Evolutionary conservation across 1,140 invertebrate genomes (phyloP), one percentile per base, ranked within the genome.

Genomic region (Drosophila willistoni): DNA sequence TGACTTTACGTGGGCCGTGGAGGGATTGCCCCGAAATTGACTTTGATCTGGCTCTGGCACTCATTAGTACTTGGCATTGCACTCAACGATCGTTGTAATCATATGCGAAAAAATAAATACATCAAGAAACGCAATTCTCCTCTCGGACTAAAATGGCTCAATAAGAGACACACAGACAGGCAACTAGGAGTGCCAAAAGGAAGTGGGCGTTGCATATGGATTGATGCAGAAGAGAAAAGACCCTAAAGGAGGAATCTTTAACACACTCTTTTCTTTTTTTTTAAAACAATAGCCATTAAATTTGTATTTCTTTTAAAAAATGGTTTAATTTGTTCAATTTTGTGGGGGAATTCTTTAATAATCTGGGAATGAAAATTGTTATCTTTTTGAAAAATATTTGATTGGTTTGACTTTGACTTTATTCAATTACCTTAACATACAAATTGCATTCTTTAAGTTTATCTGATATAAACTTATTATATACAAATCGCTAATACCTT

Each of bases 61-160:
- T 86, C 83, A 86, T 86, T 86, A 87, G 83, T 76, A 75, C 78
- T 86, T 81, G 78, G 54, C 85, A 51, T 57, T 84, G 73, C 73
- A 85, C 68, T 71, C 79, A 70, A 59, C 74, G 65, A 74, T 34
- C 44, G 41, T 57, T 57, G 39, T 63, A 36, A 41, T 61, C 36
- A 25, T 64, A 25, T 67, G 71, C 36, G 36, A 12, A 39, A 39
- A 39, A 39, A 10, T 10, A 10, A 36, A 36, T 36, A 36, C 7
- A 36, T 12, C 10, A 36, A 56, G 22, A 65, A 61, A 62, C 41
- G 72, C 56, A 70, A n/a, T 5, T 51, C 56, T 60, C 54, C 42
- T 51, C 42, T 25, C 22, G 22, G 56, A 47, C 55, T 36, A 34
- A 85, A 86, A 86, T 86, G 79, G 79, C 83, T 86, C 84, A 87